phyloP scores from a whole-genome alignment of 1,140 invertebrate genomes.

The Diorhabda carinulata region DNA sequence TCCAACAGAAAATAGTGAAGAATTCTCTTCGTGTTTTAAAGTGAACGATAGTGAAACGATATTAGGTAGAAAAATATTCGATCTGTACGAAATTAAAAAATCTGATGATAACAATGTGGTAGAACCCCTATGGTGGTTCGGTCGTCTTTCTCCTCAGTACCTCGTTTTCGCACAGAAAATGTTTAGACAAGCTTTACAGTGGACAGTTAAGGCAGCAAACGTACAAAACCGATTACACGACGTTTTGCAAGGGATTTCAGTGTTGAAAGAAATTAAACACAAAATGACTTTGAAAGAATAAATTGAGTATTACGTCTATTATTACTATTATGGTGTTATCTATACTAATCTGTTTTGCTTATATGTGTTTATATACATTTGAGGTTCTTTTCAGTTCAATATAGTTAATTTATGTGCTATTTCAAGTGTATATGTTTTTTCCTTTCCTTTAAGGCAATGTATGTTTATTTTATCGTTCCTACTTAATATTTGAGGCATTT shows the following conservation, averaged over 20 bases:
- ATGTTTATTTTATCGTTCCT: no score
- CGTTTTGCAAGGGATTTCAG: conserved; percentile 46
- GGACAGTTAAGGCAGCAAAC: conserved; percentile 60
- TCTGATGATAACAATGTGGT: conserved; percentile 43
- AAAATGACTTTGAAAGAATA: conserved; percentile 8
- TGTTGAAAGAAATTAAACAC: conserved; percentile 45
- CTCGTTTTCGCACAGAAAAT: conserved; percentile 62
- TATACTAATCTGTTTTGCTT: no score
- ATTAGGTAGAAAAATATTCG: conserved; percentile 40
- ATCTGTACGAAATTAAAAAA: conserved; percentile 37
- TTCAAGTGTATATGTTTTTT: background rate
- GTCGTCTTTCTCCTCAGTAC: conserved; percentile 67
- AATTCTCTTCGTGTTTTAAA: conserved; percentile 54
- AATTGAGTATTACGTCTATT: no score
- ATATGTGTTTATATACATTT: no score
- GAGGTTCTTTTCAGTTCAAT: background rate
- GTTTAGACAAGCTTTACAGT: conserved; percentile 62
- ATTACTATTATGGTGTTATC: no score
- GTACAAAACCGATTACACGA: conserved; percentile 56
- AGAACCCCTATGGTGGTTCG: conserved; percentile 73
- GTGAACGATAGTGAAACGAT: conserved; percentile 47
- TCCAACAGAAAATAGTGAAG: conserved; percentile 57
- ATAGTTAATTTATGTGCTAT: background rate
- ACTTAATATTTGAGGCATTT: no score
- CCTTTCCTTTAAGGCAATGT: background rate